Conservation (phyloP, 2,113 vertebrate genomes). For the Tragelaphus strepsiceros region DNA sequence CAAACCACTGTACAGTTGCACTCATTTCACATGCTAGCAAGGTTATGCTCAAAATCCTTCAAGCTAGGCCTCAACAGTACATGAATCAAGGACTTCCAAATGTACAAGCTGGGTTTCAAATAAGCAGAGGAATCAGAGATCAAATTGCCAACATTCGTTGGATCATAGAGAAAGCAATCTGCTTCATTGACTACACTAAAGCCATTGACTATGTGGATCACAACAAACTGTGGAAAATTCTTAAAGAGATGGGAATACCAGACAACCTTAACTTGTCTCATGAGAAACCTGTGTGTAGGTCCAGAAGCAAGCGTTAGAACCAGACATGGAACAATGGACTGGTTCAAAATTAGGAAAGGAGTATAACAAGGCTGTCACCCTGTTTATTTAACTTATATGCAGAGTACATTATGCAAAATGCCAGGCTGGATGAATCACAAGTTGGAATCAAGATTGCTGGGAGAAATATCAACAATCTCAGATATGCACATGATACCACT, state of each 20-base stretch:
- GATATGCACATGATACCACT: not conserved
- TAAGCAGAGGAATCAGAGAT: not conserved
- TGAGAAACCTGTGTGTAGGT: not conserved
- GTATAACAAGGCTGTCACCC: not conserved
- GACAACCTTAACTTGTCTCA: not conserved
- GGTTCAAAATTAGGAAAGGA: not conserved
- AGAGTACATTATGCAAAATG: not conserved
- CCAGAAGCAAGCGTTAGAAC: not conserved
- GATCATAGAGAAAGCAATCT: not conserved
- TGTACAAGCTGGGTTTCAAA: not conserved
- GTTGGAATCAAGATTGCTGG: not conserved
- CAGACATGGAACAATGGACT: not conserved
- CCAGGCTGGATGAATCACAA: not conserved
- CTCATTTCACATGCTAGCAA: not conserved
- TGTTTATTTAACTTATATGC: not conserved
- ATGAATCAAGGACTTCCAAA: not conserved
- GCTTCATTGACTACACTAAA: not conserved
- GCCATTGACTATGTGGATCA: not conserved
- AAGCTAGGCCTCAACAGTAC: not conserved
- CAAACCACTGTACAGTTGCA: not conserved
- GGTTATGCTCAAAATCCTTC: not conserved
- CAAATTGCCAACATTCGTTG: not conserved
- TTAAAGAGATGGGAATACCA: not conserved
- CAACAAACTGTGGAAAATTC: not conserved
- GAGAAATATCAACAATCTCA: not conserved